A percentile compares a stretch with the other conserved stretches of the same genome.
Conservation (phyloP, 2,113 vertebrate genomes). For the Oncorhynchus clarkii region DNA sequence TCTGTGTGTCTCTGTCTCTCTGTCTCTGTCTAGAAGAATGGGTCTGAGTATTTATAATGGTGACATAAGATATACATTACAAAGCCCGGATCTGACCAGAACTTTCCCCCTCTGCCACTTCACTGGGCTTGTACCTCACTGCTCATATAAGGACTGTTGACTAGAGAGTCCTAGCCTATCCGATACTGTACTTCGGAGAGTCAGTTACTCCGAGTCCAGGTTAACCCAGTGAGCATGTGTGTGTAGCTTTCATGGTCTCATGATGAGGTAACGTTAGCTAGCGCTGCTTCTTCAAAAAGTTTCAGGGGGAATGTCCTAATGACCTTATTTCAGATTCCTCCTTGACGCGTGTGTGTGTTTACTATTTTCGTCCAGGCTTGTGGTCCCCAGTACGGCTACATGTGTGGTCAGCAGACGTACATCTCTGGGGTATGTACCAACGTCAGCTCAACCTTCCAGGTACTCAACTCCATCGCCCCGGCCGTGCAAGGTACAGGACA, state of each 20-base stretch:
- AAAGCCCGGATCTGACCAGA: constrained; percentile 18
- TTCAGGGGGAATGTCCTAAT: too few relatives aligned
- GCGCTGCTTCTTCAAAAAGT: too few relatives aligned
- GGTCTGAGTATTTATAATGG: constrained; percentile 11
- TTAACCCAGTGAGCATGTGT: neutral
- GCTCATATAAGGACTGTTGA: constrained; percentile 34
- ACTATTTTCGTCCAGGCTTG: constrained; percentile 81
- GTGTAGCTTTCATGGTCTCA: neutral
- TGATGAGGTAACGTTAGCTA: too few relatives aligned
- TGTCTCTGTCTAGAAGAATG: neutral
- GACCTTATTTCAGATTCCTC: too few relatives aligned
- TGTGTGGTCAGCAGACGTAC: constrained; percentile 89
- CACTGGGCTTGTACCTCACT: constrained; percentile 31
- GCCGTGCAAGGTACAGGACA: constrained; percentile 81
- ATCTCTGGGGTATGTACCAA: constrained; percentile 94
- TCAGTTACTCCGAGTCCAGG: neutral
- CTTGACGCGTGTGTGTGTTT: constrained; percentile 7
- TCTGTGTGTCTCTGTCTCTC: constrained; percentile 4
- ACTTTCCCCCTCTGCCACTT: constrained; percentile 49
- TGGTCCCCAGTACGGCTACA: constrained; percentile 94
- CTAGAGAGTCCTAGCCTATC: constrained; percentile 25
- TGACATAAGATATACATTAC: constrained; percentile 28
- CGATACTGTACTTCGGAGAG: neutral
- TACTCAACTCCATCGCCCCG: constrained; percentile 84
- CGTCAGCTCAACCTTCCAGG: constrained; percentile 88